phyloP scores from a whole-genome alignment of 2,888 invertebrate species.

The Seira ritae region DNA sequence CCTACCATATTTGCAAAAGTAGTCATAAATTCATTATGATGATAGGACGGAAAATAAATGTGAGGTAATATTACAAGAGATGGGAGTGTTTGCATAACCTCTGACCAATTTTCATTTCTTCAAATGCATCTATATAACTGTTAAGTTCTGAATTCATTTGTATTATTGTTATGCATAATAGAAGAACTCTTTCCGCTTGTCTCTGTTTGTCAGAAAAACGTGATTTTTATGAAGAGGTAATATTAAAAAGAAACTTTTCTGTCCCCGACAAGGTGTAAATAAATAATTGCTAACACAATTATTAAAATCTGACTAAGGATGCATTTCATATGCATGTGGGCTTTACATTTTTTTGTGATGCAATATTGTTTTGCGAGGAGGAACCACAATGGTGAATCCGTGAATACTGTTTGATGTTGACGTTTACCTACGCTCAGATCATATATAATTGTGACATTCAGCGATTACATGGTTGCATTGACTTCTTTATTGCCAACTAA shows the following conservation, averaged over 20 bases:
- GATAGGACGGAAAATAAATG: neutral
- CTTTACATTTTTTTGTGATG: neutral
- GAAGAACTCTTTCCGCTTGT: neutral
- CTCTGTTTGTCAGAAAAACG: neutral
- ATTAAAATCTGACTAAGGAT: neutral
- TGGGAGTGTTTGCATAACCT: conserved; percentile 41
- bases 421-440: too few relatives aligned
- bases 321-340: neutral
- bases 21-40: conserved; percentile 53
- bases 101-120: conserved; percentile 5
- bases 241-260: neutral
- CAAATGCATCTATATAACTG: neutral
- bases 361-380: neutral
- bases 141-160: neutral
- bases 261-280: neutral
- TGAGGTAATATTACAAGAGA: neutral
- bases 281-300: neutral
- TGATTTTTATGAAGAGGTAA: neutral
- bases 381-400: too few relatives aligned
- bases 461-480: conserved; percentile 40
- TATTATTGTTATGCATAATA: too few relatives aligned
- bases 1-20: conserved; percentile 53
- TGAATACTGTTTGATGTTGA: too few relatives aligned
- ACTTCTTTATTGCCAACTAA: conserved; percentile 40
- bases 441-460: conserved; percentile 53